Evolutionary conservation across 1,140 invertebrate species (phyloP), one percentile per base, ranked within the genome.

Genomic region (Bicyclus anynana): DNA sequence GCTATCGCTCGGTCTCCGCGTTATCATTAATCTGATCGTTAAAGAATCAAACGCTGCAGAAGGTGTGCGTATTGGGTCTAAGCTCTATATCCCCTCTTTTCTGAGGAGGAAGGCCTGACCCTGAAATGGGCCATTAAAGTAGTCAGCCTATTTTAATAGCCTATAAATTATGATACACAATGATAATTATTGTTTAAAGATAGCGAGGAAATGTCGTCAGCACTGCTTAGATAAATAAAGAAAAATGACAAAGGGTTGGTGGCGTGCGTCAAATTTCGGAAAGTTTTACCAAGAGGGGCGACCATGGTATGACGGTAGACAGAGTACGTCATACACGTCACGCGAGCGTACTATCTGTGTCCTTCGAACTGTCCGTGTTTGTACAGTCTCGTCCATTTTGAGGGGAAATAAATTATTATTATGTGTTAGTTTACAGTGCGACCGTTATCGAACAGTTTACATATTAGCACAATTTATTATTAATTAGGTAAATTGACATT

Each of bases 211-310:
- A 44, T 20, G 18, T 44, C 40, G 5, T 20, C 17, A 9, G 4
- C 40, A 44, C 40, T 7, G 40, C 16, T 44, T 44, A 20, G 40
- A 44, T 44, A 44, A 44, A 44, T 44, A 44, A 44, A 21, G 40
- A 44, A 44, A 44, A 44, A 44, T 44, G 12, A 44, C 66, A 81
- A 84, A 82, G 76, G 79, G 74, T 81, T 78, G 70, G 62, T 72
- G 66, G 59, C 67, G 69, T 77, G 72, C 69, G 79, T 80, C 73
- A 75, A 77, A 72, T 81, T 83, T 78, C 62, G 67, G 70, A 76
- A 85, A 86, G 72, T 84, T 84, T 76, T 80, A 86, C 81, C 78
- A 75, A 83, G 78, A 73, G 74, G 76, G 75, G 68, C 62, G 70
- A 71, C 53, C 51, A 62, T 47, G 46, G 59, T 46, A 21, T 49